Percentiles rank a stretch among this genome's conserved stretches.
Conservation (phyloP, 2,113 vertebrate genomes). For the Cyanoderma ruficeps region DNA sequence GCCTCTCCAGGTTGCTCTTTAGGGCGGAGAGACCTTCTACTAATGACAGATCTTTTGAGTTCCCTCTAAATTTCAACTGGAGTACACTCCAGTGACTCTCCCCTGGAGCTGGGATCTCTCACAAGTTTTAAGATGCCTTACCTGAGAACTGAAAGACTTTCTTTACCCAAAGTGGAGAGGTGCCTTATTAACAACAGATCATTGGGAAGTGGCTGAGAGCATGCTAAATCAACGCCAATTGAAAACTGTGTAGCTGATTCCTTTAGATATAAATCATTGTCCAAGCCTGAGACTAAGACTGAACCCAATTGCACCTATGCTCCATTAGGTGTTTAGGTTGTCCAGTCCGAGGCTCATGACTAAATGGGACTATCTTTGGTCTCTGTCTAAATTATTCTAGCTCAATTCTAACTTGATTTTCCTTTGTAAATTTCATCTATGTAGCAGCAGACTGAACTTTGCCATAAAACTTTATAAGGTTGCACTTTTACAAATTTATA, state of each 20-base stretch:
- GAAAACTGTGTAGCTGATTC: neutral
- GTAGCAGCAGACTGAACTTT: neutral
- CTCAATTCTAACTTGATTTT: neutral
- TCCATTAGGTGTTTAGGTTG: neutral
- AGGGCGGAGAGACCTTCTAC: neutral
- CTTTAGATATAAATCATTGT: neutral
- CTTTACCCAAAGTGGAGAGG: neutral
- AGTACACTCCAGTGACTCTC: neutral
- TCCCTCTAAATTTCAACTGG: neutral
- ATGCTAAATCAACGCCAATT: neutral
- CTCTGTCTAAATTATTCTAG: neutral
- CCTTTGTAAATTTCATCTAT: neutral
- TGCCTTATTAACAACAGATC: neutral
- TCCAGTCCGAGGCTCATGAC: rapidly evolving
- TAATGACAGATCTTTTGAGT: neutral
- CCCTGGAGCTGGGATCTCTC: neutral
- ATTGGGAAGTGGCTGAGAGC: neutral
- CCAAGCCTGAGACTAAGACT: neutral
- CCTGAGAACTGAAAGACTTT: neutral
- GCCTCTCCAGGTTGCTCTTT: neutral
- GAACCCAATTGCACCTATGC: neutral
- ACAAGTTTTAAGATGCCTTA: neutral
- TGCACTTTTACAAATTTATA: neutral
- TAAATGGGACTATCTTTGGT: neutral
- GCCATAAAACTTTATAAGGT: neutral